Evolutionary conservation across 2,888 invertebrate species (phyloP), one percentile per base, ranked within the genome.

Genomic region (Lasioglossum oenotherae): DNA sequence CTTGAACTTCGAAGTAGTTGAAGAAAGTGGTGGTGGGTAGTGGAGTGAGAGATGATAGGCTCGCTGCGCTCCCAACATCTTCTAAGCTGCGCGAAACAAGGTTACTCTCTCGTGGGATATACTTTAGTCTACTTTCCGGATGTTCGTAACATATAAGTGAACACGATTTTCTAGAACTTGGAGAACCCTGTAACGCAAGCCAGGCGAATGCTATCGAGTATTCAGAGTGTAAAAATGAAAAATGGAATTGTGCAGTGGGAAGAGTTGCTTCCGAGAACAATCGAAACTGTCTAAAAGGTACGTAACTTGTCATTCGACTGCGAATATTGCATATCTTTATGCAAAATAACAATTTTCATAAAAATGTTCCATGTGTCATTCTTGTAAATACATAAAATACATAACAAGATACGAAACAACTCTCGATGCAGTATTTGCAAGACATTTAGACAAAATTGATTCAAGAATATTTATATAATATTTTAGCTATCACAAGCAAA

Each of bases 241-340:
- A 1, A n/a, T 94, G 94, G 93, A 85, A 84, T 46, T 95, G 94
- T 74, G 12, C 57, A 14, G 53, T 64, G 23, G 78, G 89, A 14
- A 90, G n/a, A 31, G 88, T 93, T 10, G 85, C 85, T 49, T 82
- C 90, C 5, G 74, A n/a, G 44, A 84, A 91, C 79, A 93, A 93
- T 83, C 89, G 76, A 53, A 2, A 78, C 23, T 95, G 94, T 49
- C 80, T 76, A 46, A 92, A 93, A 89, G 88, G 94, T 94, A 87
- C 82, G 88, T 14, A 23, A 67, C 27, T 27, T 4, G 10, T 31
- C 23, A 14, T 44, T 44, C 44, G 16, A 35, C 60, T 53, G n/a
- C 53, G 10, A 23, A 57, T 31, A 31, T 31, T 31, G 31, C 31
- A 31, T 31, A 31, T n/a, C 57, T n/a, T 23, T n/a, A n/a, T 12